Evolutionary conservation across 2,888 invertebrate genomes (phyloP).

Genomic region (Cephus sareptanus): DNA sequence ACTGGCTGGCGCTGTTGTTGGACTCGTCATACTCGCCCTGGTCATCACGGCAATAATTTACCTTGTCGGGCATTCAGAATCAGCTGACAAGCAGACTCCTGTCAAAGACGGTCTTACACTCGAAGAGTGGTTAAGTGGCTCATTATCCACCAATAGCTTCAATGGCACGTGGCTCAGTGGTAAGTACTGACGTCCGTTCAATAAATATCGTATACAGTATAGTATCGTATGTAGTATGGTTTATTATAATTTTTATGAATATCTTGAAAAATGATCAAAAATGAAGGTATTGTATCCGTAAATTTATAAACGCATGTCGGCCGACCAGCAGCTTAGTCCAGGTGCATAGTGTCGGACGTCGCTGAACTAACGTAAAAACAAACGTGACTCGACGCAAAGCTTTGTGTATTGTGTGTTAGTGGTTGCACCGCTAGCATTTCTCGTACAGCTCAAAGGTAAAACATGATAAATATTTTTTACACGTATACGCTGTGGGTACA

Average conservation of each 20-base stretch:
- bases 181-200: constrained; percentile 56
- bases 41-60: constrained; percentile 73
- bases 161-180: constrained; percentile 87
- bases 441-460: too few relatives aligned
- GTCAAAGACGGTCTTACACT: constrained; percentile 68
- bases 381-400: too few relatives aligned
- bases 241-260: constrained; percentile 10
- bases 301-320: too few relatives aligned
- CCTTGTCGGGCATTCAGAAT: constrained; percentile 63
- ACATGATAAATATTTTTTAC: too few relatives aligned
- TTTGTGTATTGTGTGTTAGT: too few relatives aligned
- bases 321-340: too few relatives aligned
- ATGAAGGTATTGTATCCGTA: background rate
- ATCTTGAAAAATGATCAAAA: background rate
- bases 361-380: too few relatives aligned
- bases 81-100: constrained; percentile 48
- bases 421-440: too few relatives aligned
- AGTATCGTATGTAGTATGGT: constrained; percentile 1
- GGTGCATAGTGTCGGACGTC: too few relatives aligned
- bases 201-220: constrained; percentile 11
- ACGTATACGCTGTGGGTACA: too few relatives aligned
- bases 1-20: constrained; percentile 65
- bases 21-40: constrained; percentile 71
- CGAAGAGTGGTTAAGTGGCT: constrained; percentile 79
- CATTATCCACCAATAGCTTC: constrained; percentile 75